Percentiles rank a stretch among this genome's conserved stretches.
phyloP scores from a whole-genome alignment of 2,888 invertebrate genomes.

The Spisula solida region DNA sequence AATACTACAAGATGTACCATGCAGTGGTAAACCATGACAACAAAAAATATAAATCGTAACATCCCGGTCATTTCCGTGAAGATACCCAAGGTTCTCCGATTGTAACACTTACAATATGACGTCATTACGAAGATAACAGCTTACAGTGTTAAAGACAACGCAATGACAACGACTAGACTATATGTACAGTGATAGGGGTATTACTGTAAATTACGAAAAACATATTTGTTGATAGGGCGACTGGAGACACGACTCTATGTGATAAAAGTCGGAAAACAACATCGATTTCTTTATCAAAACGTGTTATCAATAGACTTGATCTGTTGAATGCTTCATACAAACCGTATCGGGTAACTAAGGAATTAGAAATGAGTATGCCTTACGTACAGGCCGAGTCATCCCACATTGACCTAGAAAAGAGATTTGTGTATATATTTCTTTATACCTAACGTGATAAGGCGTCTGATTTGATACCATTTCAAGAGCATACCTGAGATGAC shows the following conservation, averaged over 20 bases:
- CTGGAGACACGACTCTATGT: neutral
- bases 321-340: neutral
- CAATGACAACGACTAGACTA: neutral
- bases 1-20: conserved; percentile 2
- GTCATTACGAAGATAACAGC: neutral
- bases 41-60: too few relatives aligned
- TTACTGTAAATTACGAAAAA: neutral
- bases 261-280: conserved; percentile 17
- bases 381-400: neutral
- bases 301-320: neutral
- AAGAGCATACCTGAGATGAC: conserved; percentile 64
- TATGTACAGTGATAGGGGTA: neutral
- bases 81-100: too few relatives aligned
- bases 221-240: neutral
- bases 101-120: neutral
- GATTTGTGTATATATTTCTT: conserved; percentile 30
- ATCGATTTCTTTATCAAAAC: conserved; percentile 10
- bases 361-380: conserved; percentile 9
- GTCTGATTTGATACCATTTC: conserved; percentile 66
- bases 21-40: neutral
- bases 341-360: conserved; percentile 10
- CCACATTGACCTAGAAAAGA: neutral
- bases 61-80: too few relatives aligned
- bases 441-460: conserved; percentile 56
- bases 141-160: neutral